Evolutionary conservation across 2,888 invertebrate species (phyloP).

Genomic region (Phymatocera aterrima): DNA sequence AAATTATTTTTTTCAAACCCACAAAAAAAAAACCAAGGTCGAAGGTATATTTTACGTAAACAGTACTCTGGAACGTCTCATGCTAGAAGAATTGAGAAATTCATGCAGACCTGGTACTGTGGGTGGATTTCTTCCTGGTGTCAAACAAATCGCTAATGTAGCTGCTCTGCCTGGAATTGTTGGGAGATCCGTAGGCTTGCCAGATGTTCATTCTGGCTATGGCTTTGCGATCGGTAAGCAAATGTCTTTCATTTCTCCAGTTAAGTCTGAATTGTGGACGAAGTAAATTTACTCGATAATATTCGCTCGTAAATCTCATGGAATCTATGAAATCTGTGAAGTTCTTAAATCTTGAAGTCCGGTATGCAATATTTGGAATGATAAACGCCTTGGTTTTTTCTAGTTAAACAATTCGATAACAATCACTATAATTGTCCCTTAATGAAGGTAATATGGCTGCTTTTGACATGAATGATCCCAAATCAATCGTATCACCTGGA

Average conservation of each 20-base stretch:
- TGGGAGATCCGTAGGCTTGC: conserved; percentile 93
- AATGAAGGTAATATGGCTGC: conserved; percentile 99
- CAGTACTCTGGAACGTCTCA: conserved; percentile 90
- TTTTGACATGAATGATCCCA: conserved; percentile 94
- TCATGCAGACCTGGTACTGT: conserved; percentile 92
- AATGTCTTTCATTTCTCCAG: neutral
- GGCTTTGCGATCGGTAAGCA: conserved; percentile 96
- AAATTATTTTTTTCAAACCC: no score
- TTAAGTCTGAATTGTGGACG: neutral
- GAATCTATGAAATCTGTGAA: no score
- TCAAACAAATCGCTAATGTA: conserved; percentile 99
- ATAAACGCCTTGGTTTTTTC: no score
- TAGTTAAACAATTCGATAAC: no score
- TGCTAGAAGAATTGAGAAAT: conserved; percentile 97
- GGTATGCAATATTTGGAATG: no score
- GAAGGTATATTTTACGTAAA: conserved; percentile 99
- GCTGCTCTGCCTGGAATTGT: conserved; percentile 99
- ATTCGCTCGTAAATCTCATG: no score
- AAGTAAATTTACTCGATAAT: neutral
- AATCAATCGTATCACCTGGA: conserved; percentile 96
- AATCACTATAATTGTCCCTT: conserved; percentile 26
- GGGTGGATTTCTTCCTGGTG: conserved; percentile 98
- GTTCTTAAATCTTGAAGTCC: no score
- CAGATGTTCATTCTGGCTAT: conserved; percentile 98
- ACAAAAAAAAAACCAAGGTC: conserved; percentile 81